Conservation (phyloP, 1,140 invertebrate genomes). For the Heliconius nattereri region DNA sequence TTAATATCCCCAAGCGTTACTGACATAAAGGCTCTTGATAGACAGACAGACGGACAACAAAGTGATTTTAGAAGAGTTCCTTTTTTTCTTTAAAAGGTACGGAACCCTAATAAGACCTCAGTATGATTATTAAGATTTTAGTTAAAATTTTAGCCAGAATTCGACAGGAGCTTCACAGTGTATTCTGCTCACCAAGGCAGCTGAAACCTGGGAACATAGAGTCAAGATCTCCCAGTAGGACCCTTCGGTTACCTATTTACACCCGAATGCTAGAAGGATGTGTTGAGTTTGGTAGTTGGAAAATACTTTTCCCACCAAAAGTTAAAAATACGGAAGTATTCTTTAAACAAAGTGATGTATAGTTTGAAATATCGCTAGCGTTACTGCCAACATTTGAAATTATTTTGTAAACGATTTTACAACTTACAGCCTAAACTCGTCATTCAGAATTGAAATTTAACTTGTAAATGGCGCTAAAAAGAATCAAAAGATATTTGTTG, state of each 20-base stretch:
- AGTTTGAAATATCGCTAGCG: not conserved
- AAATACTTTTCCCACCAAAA: not conserved
- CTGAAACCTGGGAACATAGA: no score
- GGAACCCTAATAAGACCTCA: no score
- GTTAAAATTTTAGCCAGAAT: no score
- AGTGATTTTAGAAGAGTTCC: no score
- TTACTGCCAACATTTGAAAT: not conserved
- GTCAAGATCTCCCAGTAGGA: no score
- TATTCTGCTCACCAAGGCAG: no score
- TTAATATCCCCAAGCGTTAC: no score
- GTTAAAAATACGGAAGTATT: not conserved
- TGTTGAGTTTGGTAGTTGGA: not conserved
- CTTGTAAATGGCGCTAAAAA: not conserved
- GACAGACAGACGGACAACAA: no score
- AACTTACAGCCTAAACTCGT: not conserved
- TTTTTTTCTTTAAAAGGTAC: no score
- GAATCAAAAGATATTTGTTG: not conserved
- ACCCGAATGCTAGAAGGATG: no score
- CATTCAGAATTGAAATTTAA: not conserved
- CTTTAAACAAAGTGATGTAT: not conserved
- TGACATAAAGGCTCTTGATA: no score
- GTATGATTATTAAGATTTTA: no score
- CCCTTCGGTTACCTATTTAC: not conserved
- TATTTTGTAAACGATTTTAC: slow-evolving; percentile 8
- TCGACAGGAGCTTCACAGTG: not conserved